These are phyloP conservation scores for Urosaurus nigricauda DNA, from an alignment of 2,797 vertebrate genomes.

Conservation along the genomic window DNA sequence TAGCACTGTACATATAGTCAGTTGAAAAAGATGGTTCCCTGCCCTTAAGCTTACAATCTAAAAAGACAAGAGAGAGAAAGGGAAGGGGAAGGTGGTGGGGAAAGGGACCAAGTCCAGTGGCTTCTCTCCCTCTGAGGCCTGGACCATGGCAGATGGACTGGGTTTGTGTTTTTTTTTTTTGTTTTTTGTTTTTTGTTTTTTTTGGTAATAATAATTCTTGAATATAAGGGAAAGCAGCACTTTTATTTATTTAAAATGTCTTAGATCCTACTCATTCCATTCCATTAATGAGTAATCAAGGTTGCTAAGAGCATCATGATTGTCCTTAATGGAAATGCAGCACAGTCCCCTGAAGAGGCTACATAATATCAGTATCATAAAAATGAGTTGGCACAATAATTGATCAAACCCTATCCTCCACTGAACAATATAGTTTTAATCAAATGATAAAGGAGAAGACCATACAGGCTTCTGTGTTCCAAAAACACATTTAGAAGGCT, in stretches of 20 bases:
- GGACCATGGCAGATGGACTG: too few species aligned
- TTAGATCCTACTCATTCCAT: not conserved
- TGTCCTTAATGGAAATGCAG: not conserved
- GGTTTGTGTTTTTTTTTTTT: too few species aligned
- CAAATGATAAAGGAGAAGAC: not conserved
- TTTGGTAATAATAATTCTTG: not conserved
- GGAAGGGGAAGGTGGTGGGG: too few species aligned
- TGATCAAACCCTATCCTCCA: not conserved
- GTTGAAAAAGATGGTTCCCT: too few species aligned
- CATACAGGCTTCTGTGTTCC: not conserved
- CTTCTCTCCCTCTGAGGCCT: too few species aligned
- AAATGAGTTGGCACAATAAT: not conserved
- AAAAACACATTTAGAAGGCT: too few species aligned
- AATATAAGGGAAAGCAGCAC: not conserved
- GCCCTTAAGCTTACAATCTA: too few species aligned
- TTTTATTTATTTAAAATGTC: not conserved
- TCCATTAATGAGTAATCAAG: not conserved
- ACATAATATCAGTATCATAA: not conserved
- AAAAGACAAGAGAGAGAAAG: too few species aligned
- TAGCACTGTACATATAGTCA: too few species aligned
- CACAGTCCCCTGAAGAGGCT: not conserved
- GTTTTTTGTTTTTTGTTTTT: too few species aligned
- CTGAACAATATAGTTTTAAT: not conserved
- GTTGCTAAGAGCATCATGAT: slow-evolving; percentile 4
- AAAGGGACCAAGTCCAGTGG: too few species aligned